Conservation (phyloP, 2,113 vertebrate species). For the Gambusia holbrooki region DNA sequence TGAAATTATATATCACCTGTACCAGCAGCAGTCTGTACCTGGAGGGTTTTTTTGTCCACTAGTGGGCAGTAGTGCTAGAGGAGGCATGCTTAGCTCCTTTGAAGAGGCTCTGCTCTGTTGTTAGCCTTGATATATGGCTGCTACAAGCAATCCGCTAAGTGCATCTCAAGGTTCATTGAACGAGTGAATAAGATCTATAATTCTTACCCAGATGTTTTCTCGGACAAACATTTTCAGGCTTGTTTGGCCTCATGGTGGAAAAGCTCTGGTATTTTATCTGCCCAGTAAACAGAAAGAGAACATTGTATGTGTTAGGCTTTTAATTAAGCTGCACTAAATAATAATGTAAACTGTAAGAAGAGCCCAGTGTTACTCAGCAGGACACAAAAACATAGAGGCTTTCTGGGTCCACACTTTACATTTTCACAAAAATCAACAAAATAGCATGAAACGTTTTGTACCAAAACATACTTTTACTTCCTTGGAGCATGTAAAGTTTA, state of each 20-base stretch:
- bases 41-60: constrained; percentile 26
- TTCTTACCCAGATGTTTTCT: constrained; percentile 32
- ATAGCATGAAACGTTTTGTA: not conserved
- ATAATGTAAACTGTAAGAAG: not conserved
- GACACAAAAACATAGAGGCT: not conserved
- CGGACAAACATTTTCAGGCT: not conserved
- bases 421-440: not conserved
- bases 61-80: constrained; percentile 48
- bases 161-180: constrained; percentile 72
- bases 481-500: not conserved
- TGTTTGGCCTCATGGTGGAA: not conserved
- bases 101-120: constrained; percentile 33
- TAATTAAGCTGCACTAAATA: not conserved
- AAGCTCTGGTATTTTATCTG: not conserved
- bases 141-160: constrained; percentile 61
- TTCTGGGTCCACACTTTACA: not conserved
- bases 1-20: not conserved
- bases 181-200: constrained; percentile 60
- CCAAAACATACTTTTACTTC: too few species aligned
- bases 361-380: not conserved
- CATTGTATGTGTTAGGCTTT: not conserved
- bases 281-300: constrained; percentile 1
- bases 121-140: constrained; percentile 63
- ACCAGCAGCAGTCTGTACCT: not conserved
- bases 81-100: not conserved